Evolutionary conservation across 1,140 invertebrate genomes (phyloP), one percentile per base, ranked within the genome.

Genomic region (Drosophila santomea): DNA sequence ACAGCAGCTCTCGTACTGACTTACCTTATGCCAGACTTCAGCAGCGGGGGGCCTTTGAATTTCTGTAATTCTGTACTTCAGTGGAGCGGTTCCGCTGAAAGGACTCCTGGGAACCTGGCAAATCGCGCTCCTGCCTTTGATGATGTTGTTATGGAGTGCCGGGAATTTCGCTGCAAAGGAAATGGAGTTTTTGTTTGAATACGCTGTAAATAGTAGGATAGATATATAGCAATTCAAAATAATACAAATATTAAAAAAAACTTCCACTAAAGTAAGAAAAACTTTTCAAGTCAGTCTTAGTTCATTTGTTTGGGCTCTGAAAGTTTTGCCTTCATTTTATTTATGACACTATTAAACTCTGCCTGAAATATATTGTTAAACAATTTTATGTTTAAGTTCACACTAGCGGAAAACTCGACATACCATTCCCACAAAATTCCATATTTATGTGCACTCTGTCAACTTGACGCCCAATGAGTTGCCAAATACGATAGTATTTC

Each of bases 91-190:
- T 71, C 38, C 36, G 56, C 52, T 76, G 78, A 88, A 88, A 83
- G 84, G 62, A 83, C 83, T 77, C 83, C 56, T 48, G 83, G 83
- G 83, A 86, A 64, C 69, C 67, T 1, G 20, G 20, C 45, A 12
- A 28, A 54, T 60, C 45, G 71, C 44, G 35, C 64, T 35, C 14
- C 12, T 12, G 57, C 45, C 81, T 82, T 71, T 86, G 69, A 74
- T 83, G 75, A 78, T 44, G 63, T 80, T 62, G 71, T 72, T 71
- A 71, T 58, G 68, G 68, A 58, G 52, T 72, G 68, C 68, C 64
- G 36, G 67, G 68, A 58, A 72, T 72, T 72, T 50, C 10, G 28
- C 68, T 72, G 68, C 14, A 72, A 72, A 58, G 52, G 67, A 72
- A 72, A 72, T 71, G 20, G n/a, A 71, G 43, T 71, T 69, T 59